These are phyloP conservation scores for Chymomyza caudatula DNA, from an alignment of 2,888 invertebrate genomes.

Conservation along the genomic window DNA sequence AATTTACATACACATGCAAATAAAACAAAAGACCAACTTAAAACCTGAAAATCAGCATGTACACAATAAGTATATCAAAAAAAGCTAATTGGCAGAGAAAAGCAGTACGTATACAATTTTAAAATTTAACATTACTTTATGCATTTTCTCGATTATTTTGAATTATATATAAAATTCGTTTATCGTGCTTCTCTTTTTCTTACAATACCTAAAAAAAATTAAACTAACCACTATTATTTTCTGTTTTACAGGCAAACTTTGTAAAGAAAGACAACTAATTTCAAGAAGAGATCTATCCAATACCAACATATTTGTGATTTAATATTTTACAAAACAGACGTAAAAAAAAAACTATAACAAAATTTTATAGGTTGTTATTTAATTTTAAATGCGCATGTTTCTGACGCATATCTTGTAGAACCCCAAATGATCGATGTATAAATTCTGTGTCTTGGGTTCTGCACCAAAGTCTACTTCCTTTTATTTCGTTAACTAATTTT, in stretches of 20 bases:
- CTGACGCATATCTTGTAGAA: not conserved
- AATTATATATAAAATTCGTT: slow-evolving; percentile 47
- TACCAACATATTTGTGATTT: not conserved
- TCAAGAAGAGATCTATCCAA: slow-evolving; percentile 25
- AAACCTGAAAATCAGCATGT: not conserved
- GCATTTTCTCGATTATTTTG: not conserved
- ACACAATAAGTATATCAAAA: not conserved
- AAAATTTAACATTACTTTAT: not conserved
- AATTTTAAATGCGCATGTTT: not conserved
- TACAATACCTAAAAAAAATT: slow-evolving; percentile 30
- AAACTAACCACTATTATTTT: slow-evolving; percentile 42
- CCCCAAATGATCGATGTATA: not conserved
- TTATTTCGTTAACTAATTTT: not conserved
- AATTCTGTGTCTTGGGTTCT: not conserved
- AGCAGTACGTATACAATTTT: not conserved
- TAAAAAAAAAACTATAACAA: not conserved
- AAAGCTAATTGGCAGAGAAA: not conserved
- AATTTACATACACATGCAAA: not conserved
- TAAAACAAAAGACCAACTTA: not conserved
- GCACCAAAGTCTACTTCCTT: not conserved
- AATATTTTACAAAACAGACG: not conserved
- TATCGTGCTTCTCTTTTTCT: slow-evolving; percentile 37
- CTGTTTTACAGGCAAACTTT: slow-evolving; percentile 72
- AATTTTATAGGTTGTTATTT: not conserved
- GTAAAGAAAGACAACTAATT: slow-evolving; percentile 64